Evolutionary conservation across 2,888 invertebrate genomes (phyloP).

Genomic region (Drosophila pegasa): DNA sequence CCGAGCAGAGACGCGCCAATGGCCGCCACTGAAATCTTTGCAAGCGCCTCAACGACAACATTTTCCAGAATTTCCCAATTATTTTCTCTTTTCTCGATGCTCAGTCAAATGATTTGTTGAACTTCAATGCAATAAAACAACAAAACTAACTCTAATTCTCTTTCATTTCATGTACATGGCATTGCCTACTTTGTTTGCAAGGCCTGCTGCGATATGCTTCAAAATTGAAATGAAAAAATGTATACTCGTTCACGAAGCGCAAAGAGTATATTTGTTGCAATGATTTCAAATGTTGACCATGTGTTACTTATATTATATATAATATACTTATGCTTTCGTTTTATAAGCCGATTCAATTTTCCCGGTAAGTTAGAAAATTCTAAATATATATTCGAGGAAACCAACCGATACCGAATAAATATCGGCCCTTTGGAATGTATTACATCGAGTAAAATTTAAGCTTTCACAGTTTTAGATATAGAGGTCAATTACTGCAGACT

Average conservation of each 20-base stretch:
- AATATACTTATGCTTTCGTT: too few relatives aligned
- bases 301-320: too few relatives aligned
- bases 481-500: too few relatives aligned
- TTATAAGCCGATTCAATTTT: too few relatives aligned
- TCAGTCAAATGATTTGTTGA: conserved; percentile 30
- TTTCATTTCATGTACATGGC: not conserved
- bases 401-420: too few relatives aligned
- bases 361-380: too few relatives aligned
- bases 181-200: conserved; percentile 25
- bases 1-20: conserved; percentile 55
- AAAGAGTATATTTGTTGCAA: not conserved
- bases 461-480: too few relatives aligned
- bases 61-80: conserved; percentile 37
- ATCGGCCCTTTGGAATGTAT: too few relatives aligned
- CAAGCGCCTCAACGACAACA: conserved; percentile 54
- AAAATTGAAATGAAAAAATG: too few relatives aligned
- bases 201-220: conserved; percentile 3
- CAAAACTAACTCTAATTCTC: not conserved
- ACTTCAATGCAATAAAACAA: conserved; percentile 27
- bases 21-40: conserved; percentile 40
- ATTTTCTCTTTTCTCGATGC: conserved; percentile 22
- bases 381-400: too few relatives aligned
- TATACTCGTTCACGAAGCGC: not conserved
- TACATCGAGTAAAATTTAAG: too few relatives aligned
- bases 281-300: too few relatives aligned